Evolutionary conservation across 2,113 vertebrate species (phyloP), one percentile per base, ranked within the genome.

Genomic region (Cervus canadensis): DNA sequence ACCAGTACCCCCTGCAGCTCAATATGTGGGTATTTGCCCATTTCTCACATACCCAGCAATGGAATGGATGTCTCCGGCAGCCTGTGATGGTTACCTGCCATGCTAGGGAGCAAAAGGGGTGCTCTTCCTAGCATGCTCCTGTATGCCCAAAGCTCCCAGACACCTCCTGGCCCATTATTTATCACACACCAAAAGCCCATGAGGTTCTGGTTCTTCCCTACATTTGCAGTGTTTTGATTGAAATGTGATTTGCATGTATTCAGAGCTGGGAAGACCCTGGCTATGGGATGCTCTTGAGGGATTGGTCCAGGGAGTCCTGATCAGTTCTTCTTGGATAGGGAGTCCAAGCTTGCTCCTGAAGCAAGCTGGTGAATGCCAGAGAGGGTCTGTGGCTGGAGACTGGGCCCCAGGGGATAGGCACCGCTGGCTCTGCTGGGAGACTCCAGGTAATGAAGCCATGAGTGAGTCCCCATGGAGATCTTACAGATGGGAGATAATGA

Each of bases 181-280:
- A 30, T 93, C 86, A 92, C 33, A 71, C 78, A 57, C 48, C 89
- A 95, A 40, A 85, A 82, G 50, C 87, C 57, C 78, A 40, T 5
- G 28, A 88, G 85, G 43, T 54, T 13, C 59, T 33, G 28, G 13
- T 60, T 89, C 90, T 92, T 60, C 33, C 59, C 50, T 91, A 59
- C 45, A 64, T 91, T 81, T 79, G 90, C 56, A 76, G 57, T 5
- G 7, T 93, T 97, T 91, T 88, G 50, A 43, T 56, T 88, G 86
- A 97, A 96, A 81, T 92, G 78, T n/a, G 56, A 94, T 91, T 95
- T 93, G 88, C 52, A 6, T 82, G 40, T 85, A 43, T 81, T 95
- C 48, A 81, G 91, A 94, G 62, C 54, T 57, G 15, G 25, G 76
- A 93, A 93, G 94, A 71, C 14, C 74, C 76, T 90, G 60, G 28